These are phyloP conservation scores for Tinea pellionella DNA, from an alignment of 2,888 invertebrate genomes.

Conservation along the genomic window DNA sequence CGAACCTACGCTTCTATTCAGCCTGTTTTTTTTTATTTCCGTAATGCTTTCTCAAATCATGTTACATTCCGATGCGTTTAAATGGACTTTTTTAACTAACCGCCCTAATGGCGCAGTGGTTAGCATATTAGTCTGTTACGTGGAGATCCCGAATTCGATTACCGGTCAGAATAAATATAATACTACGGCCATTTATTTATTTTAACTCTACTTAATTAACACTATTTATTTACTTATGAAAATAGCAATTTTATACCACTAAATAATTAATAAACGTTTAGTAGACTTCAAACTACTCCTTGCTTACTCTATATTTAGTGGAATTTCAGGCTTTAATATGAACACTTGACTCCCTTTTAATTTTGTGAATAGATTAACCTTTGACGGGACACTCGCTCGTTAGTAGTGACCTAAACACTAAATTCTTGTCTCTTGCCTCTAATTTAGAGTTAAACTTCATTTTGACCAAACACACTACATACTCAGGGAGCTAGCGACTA, in stretches of 20 bases:
- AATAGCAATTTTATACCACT: no score
- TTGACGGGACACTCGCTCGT: background rate
- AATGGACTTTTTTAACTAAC: background rate
- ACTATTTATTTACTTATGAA: no score
- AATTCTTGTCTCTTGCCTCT: background rate
- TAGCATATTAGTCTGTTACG: no score
- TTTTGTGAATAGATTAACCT: background rate
- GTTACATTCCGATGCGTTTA: slow-evolving; percentile 6
- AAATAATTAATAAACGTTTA: no score
- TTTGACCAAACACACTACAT: background rate
- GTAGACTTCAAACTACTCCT: no score
- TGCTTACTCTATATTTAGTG: no score
- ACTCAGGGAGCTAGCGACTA: background rate
- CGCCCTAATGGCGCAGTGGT: no score
- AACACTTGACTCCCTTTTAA: background rate
- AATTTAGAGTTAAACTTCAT: background rate
- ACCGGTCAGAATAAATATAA: no score
- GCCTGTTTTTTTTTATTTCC: background rate
- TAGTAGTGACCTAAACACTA: background rate
- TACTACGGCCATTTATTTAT: no score
- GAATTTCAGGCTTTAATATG: no score
- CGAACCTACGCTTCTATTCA: slow-evolving; percentile 14
- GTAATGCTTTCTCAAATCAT: background rate
- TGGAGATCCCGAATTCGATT: no score
- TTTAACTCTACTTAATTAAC: no score